Evolutionary conservation across 2,888 invertebrate genomes (phyloP).

Genomic region (Noctua fimbriata): DNA sequence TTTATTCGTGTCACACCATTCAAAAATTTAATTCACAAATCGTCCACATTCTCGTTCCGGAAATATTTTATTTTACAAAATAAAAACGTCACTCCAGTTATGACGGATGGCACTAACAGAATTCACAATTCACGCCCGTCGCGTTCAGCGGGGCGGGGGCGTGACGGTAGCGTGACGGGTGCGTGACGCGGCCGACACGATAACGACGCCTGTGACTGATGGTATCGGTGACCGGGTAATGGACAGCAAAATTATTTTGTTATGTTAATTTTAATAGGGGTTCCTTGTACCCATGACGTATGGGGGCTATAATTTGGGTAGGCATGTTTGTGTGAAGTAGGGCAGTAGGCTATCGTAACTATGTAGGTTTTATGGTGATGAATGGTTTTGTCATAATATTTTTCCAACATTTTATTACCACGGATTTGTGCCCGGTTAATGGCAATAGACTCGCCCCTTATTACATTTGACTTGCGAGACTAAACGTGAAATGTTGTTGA

Average conservation of each 20-base stretch:
- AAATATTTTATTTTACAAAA: slow-evolving; percentile 50
- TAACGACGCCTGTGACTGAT: slow-evolving; percentile 49
- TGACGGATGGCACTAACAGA: slow-evolving; percentile 52
- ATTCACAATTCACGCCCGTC: slow-evolving; percentile 36
- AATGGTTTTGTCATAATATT: not conserved
- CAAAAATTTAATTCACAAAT: slow-evolving; percentile 10
- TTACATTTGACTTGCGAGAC: not conserved
- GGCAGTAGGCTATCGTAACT: slow-evolving; percentile 30
- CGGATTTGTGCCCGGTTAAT: not conserved
- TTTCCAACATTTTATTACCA: not conserved
- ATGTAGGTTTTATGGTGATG: not conserved
- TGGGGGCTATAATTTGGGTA: slow-evolving; percentile 1
- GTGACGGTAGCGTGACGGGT: slow-evolving; percentile 31
- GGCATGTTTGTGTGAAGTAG: slow-evolving; percentile 17
- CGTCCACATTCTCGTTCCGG: not conserved
- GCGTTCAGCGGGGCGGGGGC: slow-evolving; percentile 5
- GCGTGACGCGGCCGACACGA: slow-evolving; percentile 22
- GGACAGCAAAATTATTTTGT: slow-evolving; percentile 33
- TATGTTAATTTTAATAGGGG: slow-evolving; percentile 50
- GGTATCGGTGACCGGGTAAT: slow-evolving; percentile 26
- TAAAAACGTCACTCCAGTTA: slow-evolving; percentile 48
- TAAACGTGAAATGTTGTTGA: not conserved
- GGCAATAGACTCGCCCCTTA: not conserved
- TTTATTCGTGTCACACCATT: not conserved
- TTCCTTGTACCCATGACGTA: slow-evolving; percentile 18